A percentile compares a stretch with the other conserved stretches of the same genome.
These are phyloP conservation scores for Ctenicera cuprea DNA, from an alignment of 2,888 invertebrate genomes.

Conservation along the genomic window DNA sequence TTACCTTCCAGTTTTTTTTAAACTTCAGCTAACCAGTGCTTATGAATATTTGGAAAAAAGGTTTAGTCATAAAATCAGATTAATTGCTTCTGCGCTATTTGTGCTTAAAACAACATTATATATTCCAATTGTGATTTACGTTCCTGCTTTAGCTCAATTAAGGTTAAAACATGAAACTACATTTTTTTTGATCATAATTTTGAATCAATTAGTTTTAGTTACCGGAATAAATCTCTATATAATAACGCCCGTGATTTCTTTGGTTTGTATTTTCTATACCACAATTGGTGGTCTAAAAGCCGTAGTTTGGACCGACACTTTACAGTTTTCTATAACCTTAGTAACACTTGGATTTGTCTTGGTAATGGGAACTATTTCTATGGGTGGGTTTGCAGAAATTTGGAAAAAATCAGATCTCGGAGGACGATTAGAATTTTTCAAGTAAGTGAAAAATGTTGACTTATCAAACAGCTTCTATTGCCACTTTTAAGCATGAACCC, in stretches of 20 bases:
- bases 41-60: conserved; percentile 82
- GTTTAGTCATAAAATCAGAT: conserved; percentile 77
- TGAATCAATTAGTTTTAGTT: conserved; percentile 74
- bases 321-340: conserved; percentile 77
- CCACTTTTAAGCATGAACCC: conserved; percentile 71
- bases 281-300: conserved; percentile 82
- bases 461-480: too few species aligned
- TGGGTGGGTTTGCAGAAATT: conserved; percentile 76
- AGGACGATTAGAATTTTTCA: conserved; percentile 76
- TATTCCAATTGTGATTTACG: conserved; percentile 82
- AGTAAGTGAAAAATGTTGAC: too few species aligned
- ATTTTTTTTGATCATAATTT: conserved; percentile 11
- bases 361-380: conserved; percentile 75
- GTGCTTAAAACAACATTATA: conserved; percentile 77
- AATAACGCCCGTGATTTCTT: conserved; percentile 80
- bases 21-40: conserved; percentile 81
- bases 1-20: conserved; percentile 82
- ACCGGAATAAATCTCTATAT: conserved; percentile 79
- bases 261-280: conserved; percentile 85
- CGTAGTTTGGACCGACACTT: conserved; percentile 79
- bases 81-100: conserved; percentile 78
- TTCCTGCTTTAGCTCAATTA: conserved; percentile 82
- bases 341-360: conserved; percentile 76
- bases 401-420: conserved; percentile 76
- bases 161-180: conserved; percentile 72